These are phyloP conservation scores for Dinocampus coccinellae DNA, from an alignment of 2,888 invertebrate genomes.

Conservation along the genomic window DNA sequence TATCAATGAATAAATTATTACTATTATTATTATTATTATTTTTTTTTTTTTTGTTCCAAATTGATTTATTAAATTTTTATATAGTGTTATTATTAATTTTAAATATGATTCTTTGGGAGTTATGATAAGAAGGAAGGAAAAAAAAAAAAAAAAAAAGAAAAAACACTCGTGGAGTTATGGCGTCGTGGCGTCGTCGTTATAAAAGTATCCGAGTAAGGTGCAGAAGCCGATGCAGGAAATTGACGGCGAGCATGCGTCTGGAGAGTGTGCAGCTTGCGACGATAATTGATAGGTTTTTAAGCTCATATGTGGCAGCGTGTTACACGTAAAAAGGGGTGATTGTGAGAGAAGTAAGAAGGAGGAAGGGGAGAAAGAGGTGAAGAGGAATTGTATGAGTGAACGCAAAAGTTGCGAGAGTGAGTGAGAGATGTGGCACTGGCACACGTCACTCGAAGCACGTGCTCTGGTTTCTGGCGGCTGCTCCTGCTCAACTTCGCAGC, in stretches of 20 bases:
- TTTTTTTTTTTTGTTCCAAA: too few species aligned
- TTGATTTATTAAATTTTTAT: too few species aligned
- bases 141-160: background rate
- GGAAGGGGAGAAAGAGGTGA: constrained; percentile 2
- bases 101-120: background rate
- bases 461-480: constrained; percentile 66
- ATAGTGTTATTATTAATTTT: background rate
- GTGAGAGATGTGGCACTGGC: constrained; percentile 52
- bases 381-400: constrained; percentile 13
- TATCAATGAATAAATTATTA: too few species aligned
- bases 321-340: constrained; percentile 18
- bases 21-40: too few species aligned
- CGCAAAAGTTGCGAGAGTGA: background rate
- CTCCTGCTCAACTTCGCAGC: constrained; percentile 56
- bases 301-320: constrained; percentile 30
- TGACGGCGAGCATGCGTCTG: constrained; percentile 34
- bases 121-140: too few species aligned
- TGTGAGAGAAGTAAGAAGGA: constrained; percentile 6
- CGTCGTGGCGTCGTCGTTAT: constrained; percentile 12
- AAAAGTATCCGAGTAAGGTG: constrained; percentile 34
- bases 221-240: constrained; percentile 32
- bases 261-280: constrained; percentile 40
- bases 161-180: constrained; percentile 23
- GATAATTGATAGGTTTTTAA: constrained; percentile 47
- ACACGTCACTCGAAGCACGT: constrained; percentile 67